Evolutionary conservation across 2,888 invertebrate genomes (phyloP).

Genomic region (Diabrotica balteata): DNA sequence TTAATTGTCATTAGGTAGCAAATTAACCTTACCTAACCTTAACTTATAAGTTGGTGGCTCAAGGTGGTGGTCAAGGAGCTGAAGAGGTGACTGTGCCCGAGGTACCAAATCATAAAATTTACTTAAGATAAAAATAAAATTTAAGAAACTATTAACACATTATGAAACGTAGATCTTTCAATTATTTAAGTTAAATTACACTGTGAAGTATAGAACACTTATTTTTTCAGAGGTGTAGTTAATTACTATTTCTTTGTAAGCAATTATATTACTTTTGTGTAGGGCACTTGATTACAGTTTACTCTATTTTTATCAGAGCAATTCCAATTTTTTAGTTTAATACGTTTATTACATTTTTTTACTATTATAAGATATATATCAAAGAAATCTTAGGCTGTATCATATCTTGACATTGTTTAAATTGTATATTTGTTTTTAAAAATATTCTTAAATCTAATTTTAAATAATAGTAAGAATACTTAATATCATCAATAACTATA

Average conservation of each 20-base stretch:
- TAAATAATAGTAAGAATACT: too few relatives aligned
- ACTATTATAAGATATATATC: constrained; percentile 25
- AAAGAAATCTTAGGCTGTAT: constrained; percentile 23
- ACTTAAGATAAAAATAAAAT: too few relatives aligned
- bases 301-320: constrained; percentile 13
- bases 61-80: too few relatives aligned
- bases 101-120: too few relatives aligned
- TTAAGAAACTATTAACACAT: neutral
- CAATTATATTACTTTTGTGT: constrained; percentile 32
- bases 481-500: too few relatives aligned
- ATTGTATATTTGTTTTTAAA: constrained; percentile 5
- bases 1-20: too few relatives aligned
- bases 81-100: too few relatives aligned
- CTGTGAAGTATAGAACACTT: constrained; percentile 24
- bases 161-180: constrained; percentile 11
- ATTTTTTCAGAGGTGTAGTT: constrained; percentile 26
- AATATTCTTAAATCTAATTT: neutral
- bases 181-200: constrained; percentile 25
- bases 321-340: constrained; percentile 17
- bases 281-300: constrained; percentile 30
- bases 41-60: too few relatives aligned
- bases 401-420: constrained; percentile 17
- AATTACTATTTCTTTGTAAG: constrained; percentile 32
- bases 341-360: constrained; percentile 4
- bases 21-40: too few relatives aligned